Conservation (phyloP, 2,113 vertebrate genomes). For the Archilochus colubris region DNA sequence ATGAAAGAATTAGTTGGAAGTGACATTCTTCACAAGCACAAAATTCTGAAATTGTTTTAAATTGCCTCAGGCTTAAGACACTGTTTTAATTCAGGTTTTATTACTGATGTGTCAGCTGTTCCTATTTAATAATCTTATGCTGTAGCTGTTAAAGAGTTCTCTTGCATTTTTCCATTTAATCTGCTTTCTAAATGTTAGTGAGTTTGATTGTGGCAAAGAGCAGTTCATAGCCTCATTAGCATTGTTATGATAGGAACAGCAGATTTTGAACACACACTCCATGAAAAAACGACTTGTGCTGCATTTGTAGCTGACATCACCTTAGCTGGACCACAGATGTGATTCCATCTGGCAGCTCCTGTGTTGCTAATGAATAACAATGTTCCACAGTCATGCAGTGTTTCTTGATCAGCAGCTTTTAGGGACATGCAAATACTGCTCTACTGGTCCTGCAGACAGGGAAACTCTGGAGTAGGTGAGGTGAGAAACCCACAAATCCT, state of each 20-base stretch:
- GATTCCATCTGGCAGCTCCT: conserved; percentile 26
- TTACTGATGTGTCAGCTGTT: neutral
- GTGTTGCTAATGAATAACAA: neutral
- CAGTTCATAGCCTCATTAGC: neutral
- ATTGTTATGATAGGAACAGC: neutral
- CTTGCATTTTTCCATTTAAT: conserved; percentile 7
- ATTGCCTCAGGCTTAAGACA: neutral
- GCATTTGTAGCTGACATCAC: neutral
- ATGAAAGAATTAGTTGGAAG: neutral
- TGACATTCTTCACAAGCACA: neutral
- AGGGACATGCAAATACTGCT: neutral
- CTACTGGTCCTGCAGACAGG: neutral
- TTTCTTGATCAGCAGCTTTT: neutral
- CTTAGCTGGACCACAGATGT: neutral
- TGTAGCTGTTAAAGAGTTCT: neutral
- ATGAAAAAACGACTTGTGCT: neutral
- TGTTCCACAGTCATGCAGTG: neutral
- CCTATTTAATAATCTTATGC: neutral
- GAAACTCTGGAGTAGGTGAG: neutral
- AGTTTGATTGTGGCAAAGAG: neutral
- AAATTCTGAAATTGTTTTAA: neutral
- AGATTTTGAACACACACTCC: neutral
- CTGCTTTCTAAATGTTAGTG: neutral
- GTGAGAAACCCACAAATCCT: neutral
- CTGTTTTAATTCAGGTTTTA: neutral